These are phyloP conservation scores for Cephus rjabovi DNA, from an alignment of 2,888 invertebrate genomes.

Conservation along the genomic window DNA sequence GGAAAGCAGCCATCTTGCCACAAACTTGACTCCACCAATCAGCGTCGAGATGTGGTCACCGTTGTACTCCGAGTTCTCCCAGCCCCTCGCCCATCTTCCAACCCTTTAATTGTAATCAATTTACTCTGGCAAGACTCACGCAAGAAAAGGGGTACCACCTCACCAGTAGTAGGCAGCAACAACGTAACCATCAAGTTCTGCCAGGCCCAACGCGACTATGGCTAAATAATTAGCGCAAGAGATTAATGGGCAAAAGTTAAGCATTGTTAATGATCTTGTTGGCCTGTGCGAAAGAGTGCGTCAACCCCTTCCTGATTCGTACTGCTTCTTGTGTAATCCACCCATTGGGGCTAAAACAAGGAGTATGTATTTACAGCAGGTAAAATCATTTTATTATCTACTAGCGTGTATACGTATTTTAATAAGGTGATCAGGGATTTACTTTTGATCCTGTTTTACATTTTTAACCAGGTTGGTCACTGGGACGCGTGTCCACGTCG, in stretches of 20 bases:
- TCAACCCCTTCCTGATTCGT: not conserved
- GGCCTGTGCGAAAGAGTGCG: not conserved
- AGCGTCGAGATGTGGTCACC: conserved; percentile 67
- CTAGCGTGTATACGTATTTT: no score
- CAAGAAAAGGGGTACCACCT: conserved; percentile 26
- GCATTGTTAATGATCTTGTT: conserved; percentile 44
- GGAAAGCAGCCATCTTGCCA: conserved; percentile 64
- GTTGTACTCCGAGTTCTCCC: conserved; percentile 51
- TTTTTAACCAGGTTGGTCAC: not conserved
- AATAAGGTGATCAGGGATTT: not conserved
- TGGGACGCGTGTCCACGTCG: not conserved
- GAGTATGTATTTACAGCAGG: not conserved
- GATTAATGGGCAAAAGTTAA: conserved; percentile 58
- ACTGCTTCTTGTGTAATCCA: not conserved
- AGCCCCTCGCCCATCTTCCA: conserved; percentile 28
- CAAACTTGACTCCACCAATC: conserved; percentile 67
- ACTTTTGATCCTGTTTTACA: not conserved
- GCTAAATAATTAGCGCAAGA: conserved; percentile 62
- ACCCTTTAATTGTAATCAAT: conserved; percentile 66
- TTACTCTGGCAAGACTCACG: conserved; percentile 54
- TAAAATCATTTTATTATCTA: not conserved
- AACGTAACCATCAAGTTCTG: not conserved
- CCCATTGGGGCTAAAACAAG: not conserved
- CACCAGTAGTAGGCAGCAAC: not conserved
- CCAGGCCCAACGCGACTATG: conserved; percentile 33